phyloP scores from a whole-genome alignment of 2,113 vertebrate species.

The Eonycteris spelaea region DNA sequence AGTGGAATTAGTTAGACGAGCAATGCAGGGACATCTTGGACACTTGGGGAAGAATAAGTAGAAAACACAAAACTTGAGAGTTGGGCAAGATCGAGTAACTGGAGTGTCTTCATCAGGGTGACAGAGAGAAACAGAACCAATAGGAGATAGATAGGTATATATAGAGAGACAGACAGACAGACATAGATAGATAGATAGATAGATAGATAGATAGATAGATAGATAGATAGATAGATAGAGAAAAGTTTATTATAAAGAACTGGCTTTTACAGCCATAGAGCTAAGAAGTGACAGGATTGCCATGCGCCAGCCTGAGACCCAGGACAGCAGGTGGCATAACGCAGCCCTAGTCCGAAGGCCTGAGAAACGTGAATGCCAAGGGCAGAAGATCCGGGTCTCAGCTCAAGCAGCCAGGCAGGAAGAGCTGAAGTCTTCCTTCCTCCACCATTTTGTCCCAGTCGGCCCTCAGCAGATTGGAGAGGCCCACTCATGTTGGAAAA shows the following conservation, averaged over 20 bases:
- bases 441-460: not conserved
- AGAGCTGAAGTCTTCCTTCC: not conserved
- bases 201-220: too few relatives aligned
- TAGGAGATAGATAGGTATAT: not conserved
- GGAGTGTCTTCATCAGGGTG: not conserved
- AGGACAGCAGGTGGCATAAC: not conserved
- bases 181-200: too few relatives aligned
- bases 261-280: not conserved
- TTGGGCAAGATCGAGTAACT: not conserved
- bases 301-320: not conserved
- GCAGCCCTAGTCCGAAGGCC: not conserved
- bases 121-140: not conserved
- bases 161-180: too few relatives aligned
- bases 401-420: not conserved
- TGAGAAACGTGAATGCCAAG: not conserved
- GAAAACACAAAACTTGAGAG: not conserved
- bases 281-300: not conserved
- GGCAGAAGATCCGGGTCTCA: not conserved
- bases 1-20: not conserved
- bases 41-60: not conserved
- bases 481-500: not conserved
- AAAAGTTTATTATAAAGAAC: not conserved
- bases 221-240: too few relatives aligned
- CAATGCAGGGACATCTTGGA: not conserved
- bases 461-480: not conserved